Evolutionary conservation across 2,888 invertebrate genomes (phyloP).

Genomic region (Eucera pruinosa): DNA sequence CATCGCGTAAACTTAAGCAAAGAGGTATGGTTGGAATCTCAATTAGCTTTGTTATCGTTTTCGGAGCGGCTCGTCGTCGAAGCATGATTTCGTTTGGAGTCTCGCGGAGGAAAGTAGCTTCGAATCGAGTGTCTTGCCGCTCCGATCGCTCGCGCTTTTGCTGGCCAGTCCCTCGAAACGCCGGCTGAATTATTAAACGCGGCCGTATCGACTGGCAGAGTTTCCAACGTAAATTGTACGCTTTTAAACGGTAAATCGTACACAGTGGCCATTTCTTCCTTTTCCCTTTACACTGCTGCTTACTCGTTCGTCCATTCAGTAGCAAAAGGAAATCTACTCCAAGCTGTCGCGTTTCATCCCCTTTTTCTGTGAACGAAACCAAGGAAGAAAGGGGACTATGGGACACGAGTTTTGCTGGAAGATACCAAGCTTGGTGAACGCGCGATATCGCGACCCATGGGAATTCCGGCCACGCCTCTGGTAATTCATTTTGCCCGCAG

Average conservation of each 20-base stretch:
- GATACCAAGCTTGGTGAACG: constrained; percentile 67
- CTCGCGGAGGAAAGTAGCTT: constrained; percentile 6
- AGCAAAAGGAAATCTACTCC: neutral
- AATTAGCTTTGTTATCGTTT: constrained; percentile 35
- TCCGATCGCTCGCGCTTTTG: constrained; percentile 5
- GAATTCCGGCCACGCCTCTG: constrained; percentile 65
- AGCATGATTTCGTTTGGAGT: constrained; percentile 17
- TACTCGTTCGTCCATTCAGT: neutral
- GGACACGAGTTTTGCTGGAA: constrained; percentile 65
- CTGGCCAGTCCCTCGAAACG: neutral
- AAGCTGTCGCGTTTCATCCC: neutral
- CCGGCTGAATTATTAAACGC: constrained; percentile 30
- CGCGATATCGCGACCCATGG: constrained; percentile 70
- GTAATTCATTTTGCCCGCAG: constrained; percentile 77
- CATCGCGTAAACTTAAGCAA: constrained; percentile 22
- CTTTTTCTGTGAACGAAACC: neutral
- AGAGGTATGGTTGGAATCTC: constrained; percentile 14
- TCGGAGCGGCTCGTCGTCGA: constrained; percentile 4
- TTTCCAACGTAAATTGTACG: constrained; percentile 13
- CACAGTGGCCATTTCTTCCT: neutral
- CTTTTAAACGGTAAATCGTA: constrained; percentile 19
- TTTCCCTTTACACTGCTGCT: no score
- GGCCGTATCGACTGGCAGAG: neutral
- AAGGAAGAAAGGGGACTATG: neutral
- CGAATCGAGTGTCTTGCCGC: constrained; percentile 20